Percentiles rank a stretch among this genome's conserved stretches.
phyloP scores from a whole-genome alignment of 2,113 vertebrate genomes.

The Morone chrysops region DNA sequence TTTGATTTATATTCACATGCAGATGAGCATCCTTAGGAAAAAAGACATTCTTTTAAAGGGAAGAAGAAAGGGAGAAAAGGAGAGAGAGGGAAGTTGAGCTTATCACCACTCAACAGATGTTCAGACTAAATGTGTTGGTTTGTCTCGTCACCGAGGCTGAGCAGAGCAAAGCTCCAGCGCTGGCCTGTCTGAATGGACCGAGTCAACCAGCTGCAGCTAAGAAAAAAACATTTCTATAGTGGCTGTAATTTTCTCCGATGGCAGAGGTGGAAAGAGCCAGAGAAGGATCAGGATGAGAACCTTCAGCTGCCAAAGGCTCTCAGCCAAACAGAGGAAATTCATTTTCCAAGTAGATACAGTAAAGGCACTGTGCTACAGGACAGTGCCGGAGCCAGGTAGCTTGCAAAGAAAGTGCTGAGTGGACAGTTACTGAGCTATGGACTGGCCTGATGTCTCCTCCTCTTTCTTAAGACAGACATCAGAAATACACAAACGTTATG shows the following conservation, averaged over 20 bases:
- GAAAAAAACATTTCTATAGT: constrained; percentile 52
- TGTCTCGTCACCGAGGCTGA: constrained; percentile 54
- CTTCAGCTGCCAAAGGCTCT: constrained; percentile 67
- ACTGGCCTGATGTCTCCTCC: constrained; percentile 1
- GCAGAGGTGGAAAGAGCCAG: constrained; percentile 58
- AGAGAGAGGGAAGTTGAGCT: constrained; percentile 63
- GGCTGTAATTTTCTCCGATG: constrained; percentile 75
- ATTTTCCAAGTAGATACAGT: constrained; percentile 71
- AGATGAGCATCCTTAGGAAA: constrained; percentile 63
- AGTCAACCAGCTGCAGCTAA: constrained; percentile 68
- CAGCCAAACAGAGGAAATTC: constrained; percentile 66
- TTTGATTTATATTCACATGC: constrained; percentile 78
- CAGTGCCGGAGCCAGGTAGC: constrained; percentile 40
- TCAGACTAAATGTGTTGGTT: constrained; percentile 63
- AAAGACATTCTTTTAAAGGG: constrained; percentile 52
- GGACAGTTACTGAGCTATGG: constrained; percentile 54
- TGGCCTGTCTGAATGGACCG: constrained; percentile 60
- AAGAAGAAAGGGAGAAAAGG: constrained; percentile 32
- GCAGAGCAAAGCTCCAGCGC: constrained; percentile 50
- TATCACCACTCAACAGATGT: constrained; percentile 74
- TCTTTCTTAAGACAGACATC: not conserved
- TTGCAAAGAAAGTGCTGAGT: constrained; percentile 58
- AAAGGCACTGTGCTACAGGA: constrained; percentile 37
- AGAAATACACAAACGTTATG: not conserved
- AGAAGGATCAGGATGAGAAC: constrained; percentile 60